Base-by-base conservation (phyloP, 1,140 invertebrate species). In the Oncopodura yosiiana region DNA sequence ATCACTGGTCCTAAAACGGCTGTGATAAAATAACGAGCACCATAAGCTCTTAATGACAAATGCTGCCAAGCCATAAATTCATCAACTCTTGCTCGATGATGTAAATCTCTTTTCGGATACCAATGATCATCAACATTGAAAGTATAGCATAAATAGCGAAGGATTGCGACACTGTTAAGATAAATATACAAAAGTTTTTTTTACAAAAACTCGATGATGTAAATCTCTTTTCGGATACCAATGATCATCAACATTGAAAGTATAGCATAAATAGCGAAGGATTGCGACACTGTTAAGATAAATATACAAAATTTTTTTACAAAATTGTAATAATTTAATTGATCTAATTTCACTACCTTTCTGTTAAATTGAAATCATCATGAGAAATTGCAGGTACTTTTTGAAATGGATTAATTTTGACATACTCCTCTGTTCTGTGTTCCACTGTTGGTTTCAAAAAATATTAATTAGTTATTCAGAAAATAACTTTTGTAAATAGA, bases 21-120 rank as follows among this genome's bases (percentile, higher is more conserved):
- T 44, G 73, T 63, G 60, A 75, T 75, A 61, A 88, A 87, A 65
- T 81, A 84, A 67, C 81, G 71, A 19, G 80, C 73, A 66, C 80
- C 84, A 60, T 77, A 72, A 0, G 79, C 53, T 55, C 88, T 74
- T 0, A 81, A 74, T 48, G 84, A 84, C 4, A 79, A 66, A 66
- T 94, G 88, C 56, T 94, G 87, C 87, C 87, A 94, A 70, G 87
- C 81, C 36, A 90, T 71, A 66, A 83, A 93, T 70, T 92, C 86
- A 64, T 92, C 85, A 2, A 91, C 79, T 54, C 74, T 73, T 0
- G 86, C 84, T 69, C 81, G 79, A n/a, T 70, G 61, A 57, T 81
- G 72, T 19, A 71, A 75, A 45, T 86, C 79, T n/a, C n/a, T n/a
- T 58, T 73, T 75, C 3, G 87, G 86, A 68, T 86, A 92, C 75